Percentiles rank a stretch among this genome's conserved stretches.
phyloP scores from a whole-genome alignment of 2,113 vertebrate species.

The Furnarius figulus region DNA sequence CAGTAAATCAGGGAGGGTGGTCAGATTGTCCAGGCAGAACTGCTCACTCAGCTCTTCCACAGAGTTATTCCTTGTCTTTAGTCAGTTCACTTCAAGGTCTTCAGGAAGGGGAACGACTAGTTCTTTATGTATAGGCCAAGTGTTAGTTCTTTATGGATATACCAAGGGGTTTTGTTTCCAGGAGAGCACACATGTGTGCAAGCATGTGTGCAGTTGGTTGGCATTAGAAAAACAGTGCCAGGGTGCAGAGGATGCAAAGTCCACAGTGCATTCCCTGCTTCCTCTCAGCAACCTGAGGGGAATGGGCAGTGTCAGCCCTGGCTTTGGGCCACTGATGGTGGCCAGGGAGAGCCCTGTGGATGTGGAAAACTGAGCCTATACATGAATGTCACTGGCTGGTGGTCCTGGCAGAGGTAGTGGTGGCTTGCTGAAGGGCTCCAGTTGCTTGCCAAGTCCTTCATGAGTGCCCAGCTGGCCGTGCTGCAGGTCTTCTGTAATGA shows the following conservation, averaged over 20 bases:
- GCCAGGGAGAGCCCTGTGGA: not conserved
- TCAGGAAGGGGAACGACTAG: not conserved
- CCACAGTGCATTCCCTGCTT: not conserved
- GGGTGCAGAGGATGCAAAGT: not conserved
- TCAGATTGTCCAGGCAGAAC: not conserved
- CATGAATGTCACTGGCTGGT: not conserved
- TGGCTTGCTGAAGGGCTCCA: not conserved
- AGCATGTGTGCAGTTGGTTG: not conserved
- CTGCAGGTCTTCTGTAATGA: not conserved
- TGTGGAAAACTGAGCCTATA: not conserved
- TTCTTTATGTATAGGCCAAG: not conserved
- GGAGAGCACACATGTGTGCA: not conserved
- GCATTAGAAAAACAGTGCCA: not conserved
- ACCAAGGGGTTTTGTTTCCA: not conserved
- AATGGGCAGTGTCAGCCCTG: not conserved
- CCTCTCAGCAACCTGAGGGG: not conserved
- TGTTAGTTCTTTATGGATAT: not conserved
- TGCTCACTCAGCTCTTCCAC: not conserved
- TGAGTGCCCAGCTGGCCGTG: not conserved
- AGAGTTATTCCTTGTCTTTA: not conserved
- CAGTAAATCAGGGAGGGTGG: not conserved
- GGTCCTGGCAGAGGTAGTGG: not conserved
- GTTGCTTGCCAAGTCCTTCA: not conserved
- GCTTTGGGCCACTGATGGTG: accelerated
- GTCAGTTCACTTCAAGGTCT: not conserved